A percentile compares a stretch with the other conserved stretches of the same genome.
Evolutionary conservation across 2,113 vertebrate genomes (phyloP).

Genomic region (Amazona vittata): DNA sequence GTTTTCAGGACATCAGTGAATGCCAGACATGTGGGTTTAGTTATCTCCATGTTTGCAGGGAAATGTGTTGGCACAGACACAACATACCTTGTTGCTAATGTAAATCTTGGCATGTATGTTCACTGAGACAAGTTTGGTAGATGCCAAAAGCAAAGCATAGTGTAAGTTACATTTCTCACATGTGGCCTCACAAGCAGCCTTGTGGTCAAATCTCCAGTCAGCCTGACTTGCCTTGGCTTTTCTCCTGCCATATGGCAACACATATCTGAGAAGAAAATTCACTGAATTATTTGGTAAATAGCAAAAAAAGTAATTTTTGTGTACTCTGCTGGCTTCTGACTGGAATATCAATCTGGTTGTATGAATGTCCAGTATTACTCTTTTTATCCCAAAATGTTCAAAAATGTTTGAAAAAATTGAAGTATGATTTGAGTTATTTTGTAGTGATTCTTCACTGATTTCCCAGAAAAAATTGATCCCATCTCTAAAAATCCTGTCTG

Average conservation of each 20-base stretch:
- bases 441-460: background rate
- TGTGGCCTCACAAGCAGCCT: background rate
- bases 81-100: conserved; percentile 38
- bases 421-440: background rate
- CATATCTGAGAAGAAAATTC: background rate
- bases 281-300: background rate
- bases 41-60: conserved; percentile 30
- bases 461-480: conserved; percentile 1
- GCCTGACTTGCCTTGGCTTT: background rate
- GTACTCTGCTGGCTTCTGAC: background rate
- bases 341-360: background rate
- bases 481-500: conserved; percentile 20
- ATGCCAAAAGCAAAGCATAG: background rate
- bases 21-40: background rate
- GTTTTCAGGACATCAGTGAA: background rate
- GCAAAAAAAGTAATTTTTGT: background rate
- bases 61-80: conserved; percentile 9
- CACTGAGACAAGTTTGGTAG: background rate
- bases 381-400: background rate
- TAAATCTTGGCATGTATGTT: conserved; percentile 51
- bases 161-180: conserved; percentile 1
- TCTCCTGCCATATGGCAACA: background rate
- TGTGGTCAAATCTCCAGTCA: conserved; percentile 7
- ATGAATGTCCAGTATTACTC: background rate
- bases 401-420: background rate